Conservation (phyloP, 1,140 invertebrate genomes). For the Drosophila seguyi region DNA sequence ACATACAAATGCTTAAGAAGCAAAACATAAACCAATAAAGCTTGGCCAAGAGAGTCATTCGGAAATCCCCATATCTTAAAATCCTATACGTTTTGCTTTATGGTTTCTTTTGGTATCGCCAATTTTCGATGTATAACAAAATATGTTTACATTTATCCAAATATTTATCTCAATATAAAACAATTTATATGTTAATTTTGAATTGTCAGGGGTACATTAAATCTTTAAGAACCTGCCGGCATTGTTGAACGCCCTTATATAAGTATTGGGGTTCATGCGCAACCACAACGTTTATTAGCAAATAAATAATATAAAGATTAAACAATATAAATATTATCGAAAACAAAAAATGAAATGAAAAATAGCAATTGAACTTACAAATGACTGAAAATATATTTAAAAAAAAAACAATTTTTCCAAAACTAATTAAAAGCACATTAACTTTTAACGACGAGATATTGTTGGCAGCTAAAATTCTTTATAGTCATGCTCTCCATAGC, state of each 20-base stretch:
- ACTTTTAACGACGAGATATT: background rate
- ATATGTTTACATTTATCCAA: background rate
- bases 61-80: background rate
- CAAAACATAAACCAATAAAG: background rate
- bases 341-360: background rate
- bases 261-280: background rate
- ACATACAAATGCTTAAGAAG: background rate
- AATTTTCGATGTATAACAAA: background rate
- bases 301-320: background rate
- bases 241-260: background rate
- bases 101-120: background rate
- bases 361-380: background rate
- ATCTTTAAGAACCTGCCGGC: too few relatives aligned
- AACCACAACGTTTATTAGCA: background rate
- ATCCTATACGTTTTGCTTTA: background rate
- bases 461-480: background rate
- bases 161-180: background rate
- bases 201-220: background rate
- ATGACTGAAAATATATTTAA: background rate
- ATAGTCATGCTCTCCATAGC: slow-evolving; percentile 6
- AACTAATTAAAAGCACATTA: slow-evolving; percentile 12
- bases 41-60: background rate
- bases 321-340: too few relatives aligned
- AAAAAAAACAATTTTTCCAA: background rate
- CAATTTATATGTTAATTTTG: background rate